A percentile compares a stretch with the other conserved stretches of the same genome.
phyloP scores from a whole-genome alignment of 2,888 invertebrate genomes.

The Psococerastis gibbosa region DNA sequence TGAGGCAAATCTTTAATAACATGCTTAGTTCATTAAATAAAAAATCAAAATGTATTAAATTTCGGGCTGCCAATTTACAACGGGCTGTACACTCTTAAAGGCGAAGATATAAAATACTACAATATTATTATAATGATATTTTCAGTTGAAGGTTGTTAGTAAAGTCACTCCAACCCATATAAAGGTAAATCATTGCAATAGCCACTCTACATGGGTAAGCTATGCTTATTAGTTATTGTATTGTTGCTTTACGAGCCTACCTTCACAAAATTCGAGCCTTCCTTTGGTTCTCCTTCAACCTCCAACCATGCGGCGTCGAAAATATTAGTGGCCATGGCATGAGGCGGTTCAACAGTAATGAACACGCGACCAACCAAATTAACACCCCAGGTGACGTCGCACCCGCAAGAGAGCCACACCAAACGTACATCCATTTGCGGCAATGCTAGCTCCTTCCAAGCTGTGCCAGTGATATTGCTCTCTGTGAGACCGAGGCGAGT shows the following conservation, averaged over 20 bases:
- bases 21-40: too few relatives aligned
- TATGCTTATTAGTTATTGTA: too few relatives aligned
- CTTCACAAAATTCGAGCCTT: constrained; percentile 23
- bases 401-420: constrained; percentile 27
- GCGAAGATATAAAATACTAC: too few relatives aligned
- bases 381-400: constrained; percentile 30
- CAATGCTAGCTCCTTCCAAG: constrained; percentile 27
- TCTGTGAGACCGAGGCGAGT: constrained; percentile 26
- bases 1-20: too few relatives aligned
- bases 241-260: constrained; percentile 15
- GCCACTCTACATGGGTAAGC: too few relatives aligned
- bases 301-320: constrained; percentile 30
- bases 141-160: too few relatives aligned
- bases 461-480: constrained; percentile 24
- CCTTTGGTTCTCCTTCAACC: constrained; percentile 21
- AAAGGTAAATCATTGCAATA: too few relatives aligned
- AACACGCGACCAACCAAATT: constrained; percentile 28
- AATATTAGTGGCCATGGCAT: constrained; percentile 24
- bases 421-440: constrained; percentile 24
- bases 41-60: too few relatives aligned
- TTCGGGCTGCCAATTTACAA: too few relatives aligned
- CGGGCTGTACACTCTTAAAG: too few relatives aligned
- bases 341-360: constrained; percentile 28
- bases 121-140: too few relatives aligned
- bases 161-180: too few relatives aligned